Conservation (phyloP, 2,113 vertebrate species). For the Myrmecobius fasciatus region DNA sequence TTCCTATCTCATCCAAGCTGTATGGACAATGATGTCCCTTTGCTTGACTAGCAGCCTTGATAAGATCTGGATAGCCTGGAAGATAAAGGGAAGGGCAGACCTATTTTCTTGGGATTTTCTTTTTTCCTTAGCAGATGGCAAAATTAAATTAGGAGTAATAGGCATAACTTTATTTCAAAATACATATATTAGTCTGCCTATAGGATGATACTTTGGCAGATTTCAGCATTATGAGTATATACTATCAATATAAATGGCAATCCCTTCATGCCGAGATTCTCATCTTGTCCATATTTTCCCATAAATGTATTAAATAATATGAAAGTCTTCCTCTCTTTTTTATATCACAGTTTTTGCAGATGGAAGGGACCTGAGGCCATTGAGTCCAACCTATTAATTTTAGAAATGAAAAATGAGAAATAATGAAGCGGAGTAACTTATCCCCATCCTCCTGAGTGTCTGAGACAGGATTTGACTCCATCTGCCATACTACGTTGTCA, state of each 20-base stretch:
- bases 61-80: background rate
- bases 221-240: background rate
- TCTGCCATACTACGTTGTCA: background rate
- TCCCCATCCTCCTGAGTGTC: background rate
- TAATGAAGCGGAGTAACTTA: background rate
- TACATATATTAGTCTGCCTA: background rate
- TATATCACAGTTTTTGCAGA: background rate
- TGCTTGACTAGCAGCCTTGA: background rate
- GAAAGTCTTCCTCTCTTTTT: background rate
- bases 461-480: background rate
- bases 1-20: background rate
- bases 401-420: background rate
- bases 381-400: background rate
- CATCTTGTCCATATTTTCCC: background rate
- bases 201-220: background rate
- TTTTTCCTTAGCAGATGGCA: background rate
- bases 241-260: background rate
- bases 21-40: background rate
- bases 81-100: background rate
- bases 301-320: background rate
- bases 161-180: background rate
- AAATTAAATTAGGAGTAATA: background rate
- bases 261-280: background rate
- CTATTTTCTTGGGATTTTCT: background rate
- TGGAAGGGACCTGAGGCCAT: background rate